Evolutionary conservation across 2,797 vertebrate species (phyloP), one percentile per base, ranked within the genome.

Genomic region (Ciconia nigra): DNA sequence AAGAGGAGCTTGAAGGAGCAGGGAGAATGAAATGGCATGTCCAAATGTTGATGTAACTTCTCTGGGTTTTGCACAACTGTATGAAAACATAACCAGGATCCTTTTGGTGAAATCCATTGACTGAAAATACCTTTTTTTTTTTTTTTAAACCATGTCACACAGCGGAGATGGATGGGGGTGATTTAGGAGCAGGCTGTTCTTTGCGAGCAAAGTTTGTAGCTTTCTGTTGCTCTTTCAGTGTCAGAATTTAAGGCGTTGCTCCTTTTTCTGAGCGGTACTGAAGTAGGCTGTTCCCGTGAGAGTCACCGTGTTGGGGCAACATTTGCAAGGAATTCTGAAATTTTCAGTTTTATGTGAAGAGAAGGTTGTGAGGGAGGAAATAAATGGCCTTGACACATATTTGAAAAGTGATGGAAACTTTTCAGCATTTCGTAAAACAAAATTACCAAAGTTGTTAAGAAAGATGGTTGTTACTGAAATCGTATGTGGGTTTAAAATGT

Each of bases 261-360:
- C 37, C 44, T 72, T 88, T 87, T 77, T 41, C 80, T 86, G 62
- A 84, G 80, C 3, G 12, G 72, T 84, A 87, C 37, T 47, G 35
- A 73, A 70, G 55, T 39, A 55, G 66, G 78, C 73, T 87, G 78
- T 83, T 96, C 88, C 78, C 58, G 15, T 37, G 87, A 91, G 89
- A 89, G 83, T 89, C 37, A 8, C 41, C 35, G 25, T 44, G 76
- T 69, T 87, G 89, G 82, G 84, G 42, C 69, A 95, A 31, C 35
- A 28, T 67, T 93, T 85, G 70, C 73, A 95, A 92, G 61, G 86
- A 89, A 69, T 95, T 90, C 44, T 83, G 74, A 67, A 82, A 71
- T 89, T 86, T 79, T 90, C 37, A 41, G 41, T 85, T 94, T 86
- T 80, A 54, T 25, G 2, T 73, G 82, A 92, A 71, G 63, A 67